phyloP scores from a whole-genome alignment of 2,797 vertebrate species.

The Lutra lutra region DNA sequence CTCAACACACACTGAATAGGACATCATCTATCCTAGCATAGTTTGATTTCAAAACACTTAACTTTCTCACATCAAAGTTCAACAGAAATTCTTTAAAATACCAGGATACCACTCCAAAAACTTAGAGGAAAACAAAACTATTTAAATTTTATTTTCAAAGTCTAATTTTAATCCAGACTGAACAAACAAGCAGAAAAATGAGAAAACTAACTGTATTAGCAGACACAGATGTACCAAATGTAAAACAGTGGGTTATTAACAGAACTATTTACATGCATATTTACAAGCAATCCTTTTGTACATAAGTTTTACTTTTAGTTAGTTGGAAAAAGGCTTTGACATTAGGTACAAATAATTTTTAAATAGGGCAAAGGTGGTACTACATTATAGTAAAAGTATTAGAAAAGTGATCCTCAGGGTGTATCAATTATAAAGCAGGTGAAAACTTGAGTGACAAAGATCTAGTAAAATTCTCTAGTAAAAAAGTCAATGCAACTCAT shows the following conservation, averaged over 20 bases:
- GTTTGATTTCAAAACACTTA: constrained; percentile 54
- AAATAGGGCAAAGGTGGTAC: constrained; percentile 72
- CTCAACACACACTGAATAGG: not conserved
- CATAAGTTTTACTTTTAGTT: constrained; percentile 75
- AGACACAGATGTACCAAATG: constrained; percentile 85
- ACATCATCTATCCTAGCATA: not conserved
- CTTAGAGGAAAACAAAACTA: constrained; percentile 84
- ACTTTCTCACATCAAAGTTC: constrained; percentile 51
- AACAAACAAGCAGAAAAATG: constrained; percentile 84
- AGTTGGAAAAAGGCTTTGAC: constrained; percentile 76
- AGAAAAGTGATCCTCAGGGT: constrained; percentile 74
- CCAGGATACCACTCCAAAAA: constrained; percentile 62
- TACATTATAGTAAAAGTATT: constrained; percentile 79
- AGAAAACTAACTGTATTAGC: constrained; percentile 83
- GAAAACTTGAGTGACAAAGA: constrained; percentile 79
- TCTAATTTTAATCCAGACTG: constrained; percentile 83
- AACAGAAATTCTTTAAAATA: constrained; percentile 60
- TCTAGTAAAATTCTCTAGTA: constrained; percentile 78
- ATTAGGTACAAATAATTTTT: constrained; percentile 78
- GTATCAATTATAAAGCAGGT: constrained; percentile 78
- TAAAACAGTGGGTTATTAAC: constrained; percentile 85
- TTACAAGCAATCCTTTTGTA: constrained; percentile 84
- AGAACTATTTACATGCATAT: constrained; percentile 90
- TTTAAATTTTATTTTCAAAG: constrained; percentile 87
- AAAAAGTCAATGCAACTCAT: constrained; percentile 78